These are phyloP conservation scores for Microcebus tavaratra DNA, from an alignment of 2,113 vertebrate species.

Conservation along the genomic window DNA sequence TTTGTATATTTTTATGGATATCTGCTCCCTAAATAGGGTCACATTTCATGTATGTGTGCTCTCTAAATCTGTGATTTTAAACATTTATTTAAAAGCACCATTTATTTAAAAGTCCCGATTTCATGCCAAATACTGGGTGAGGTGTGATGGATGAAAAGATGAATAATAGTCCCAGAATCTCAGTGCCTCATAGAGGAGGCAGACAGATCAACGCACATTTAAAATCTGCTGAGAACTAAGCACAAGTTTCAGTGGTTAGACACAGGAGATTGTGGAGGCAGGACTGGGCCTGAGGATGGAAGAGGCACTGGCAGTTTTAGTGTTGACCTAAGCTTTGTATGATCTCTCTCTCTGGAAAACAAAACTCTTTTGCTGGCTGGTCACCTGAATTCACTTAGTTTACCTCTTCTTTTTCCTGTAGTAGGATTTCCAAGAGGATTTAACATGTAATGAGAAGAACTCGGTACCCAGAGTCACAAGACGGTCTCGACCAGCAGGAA, in stretches of 20 bases:
- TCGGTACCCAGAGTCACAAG: not conserved
- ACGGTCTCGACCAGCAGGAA: not conserved
- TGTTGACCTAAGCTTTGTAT: not conserved
- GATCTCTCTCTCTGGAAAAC: not conserved
- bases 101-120: not conserved
- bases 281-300: accelerated
- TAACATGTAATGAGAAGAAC: not conserved
- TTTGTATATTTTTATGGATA: not conserved
- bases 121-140: not conserved
- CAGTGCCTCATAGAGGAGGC: not conserved
- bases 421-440: not conserved
- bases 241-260: not conserved
- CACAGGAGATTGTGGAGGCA: accelerated
- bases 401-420: not conserved
- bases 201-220: not conserved
- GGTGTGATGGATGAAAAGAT: not conserved
- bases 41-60: not conserved
- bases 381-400: not conserved
- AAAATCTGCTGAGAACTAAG: not conserved
- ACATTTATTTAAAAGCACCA: not conserved
- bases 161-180: not conserved
- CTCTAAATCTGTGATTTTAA: not conserved
- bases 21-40: not conserved
- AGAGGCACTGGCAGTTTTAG: not conserved
- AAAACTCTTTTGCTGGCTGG: not conserved